Evolutionary conservation across 2,797 vertebrate genomes (phyloP).

Genomic region (Gadopsis marmoratus): DNA sequence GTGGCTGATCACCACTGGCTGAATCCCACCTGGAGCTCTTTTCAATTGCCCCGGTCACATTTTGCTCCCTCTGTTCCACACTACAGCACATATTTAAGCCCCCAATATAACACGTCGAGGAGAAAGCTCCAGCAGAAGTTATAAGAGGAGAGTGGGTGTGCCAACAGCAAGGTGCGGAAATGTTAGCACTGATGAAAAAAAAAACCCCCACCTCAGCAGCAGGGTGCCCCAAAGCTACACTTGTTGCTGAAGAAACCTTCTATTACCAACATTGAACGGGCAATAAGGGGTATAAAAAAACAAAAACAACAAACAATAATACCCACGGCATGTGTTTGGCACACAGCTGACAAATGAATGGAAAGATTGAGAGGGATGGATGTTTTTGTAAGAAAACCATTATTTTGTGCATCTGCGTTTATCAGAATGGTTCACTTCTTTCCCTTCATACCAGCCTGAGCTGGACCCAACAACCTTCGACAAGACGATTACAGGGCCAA

Average conservation of each 20-base stretch:
- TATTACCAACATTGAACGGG: constrained; percentile 20
- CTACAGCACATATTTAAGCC: constrained; percentile 44
- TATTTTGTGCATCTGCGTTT: constrained; percentile 20
- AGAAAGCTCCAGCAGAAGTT: constrained; percentile 27
- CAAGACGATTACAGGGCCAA: constrained; percentile 38
- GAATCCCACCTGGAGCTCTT: constrained; percentile 37
- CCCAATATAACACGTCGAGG: constrained; percentile 33
- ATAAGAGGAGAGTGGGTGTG: constrained; percentile 32
- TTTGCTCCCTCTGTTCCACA: constrained; percentile 47
- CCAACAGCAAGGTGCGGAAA: constrained; percentile 61
- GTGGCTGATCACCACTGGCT: neutral
- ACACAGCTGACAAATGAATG: constrained; percentile 19
- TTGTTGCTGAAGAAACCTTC: constrained; percentile 33
- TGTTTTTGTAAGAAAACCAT: constrained; percentile 29
- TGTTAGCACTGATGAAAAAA: constrained; percentile 36
- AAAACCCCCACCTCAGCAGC: constrained; percentile 18
- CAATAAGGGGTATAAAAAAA: neutral
- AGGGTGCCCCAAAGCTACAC: constrained; percentile 28
- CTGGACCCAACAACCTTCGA: constrained; percentile 30
- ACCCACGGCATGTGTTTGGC: constrained; percentile 12
- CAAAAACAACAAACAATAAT: neutral
- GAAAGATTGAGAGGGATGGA: constrained; percentile 21
- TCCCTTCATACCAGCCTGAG: neutral
- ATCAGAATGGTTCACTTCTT: constrained; percentile 37
- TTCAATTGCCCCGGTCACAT: constrained; percentile 38